Evolutionary conservation across 2,888 invertebrate genomes (phyloP).

Genomic region (Caenorhabditis sinica): DNA sequence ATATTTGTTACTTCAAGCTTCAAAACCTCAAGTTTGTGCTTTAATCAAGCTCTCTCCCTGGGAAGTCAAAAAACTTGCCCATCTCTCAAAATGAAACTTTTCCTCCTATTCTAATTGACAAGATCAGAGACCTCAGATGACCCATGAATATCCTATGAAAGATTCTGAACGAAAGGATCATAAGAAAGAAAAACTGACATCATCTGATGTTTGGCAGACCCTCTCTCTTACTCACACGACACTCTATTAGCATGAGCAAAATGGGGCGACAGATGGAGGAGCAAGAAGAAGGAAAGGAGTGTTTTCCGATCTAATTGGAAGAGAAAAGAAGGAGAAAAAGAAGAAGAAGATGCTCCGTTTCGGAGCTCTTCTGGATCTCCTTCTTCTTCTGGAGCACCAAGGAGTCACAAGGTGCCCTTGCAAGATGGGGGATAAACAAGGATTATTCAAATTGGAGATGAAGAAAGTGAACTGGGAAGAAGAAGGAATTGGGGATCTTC

Average conservation of each 20-base stretch:
- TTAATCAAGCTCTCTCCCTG: background rate
- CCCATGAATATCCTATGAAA: background rate
- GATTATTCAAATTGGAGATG: slow-evolving; percentile 12
- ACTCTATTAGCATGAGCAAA: slow-evolving; percentile 35
- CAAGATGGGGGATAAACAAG: slow-evolving; percentile 35
- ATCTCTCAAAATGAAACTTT: slow-evolving; percentile 3
- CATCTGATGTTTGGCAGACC: slow-evolving; percentile 37
- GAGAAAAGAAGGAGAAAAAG: slow-evolving; percentile 2
- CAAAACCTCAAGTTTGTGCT: background rate
- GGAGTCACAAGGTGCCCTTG: slow-evolving; percentile 43
- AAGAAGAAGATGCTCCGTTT: background rate
- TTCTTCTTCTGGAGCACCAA: background rate
- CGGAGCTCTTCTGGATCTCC: background rate
- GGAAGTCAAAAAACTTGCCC: background rate
- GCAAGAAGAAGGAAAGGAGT: slow-evolving; percentile 11
- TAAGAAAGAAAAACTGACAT: slow-evolving; percentile 26
- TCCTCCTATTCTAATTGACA: slow-evolving; percentile 3
- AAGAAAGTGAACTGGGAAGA: background rate
- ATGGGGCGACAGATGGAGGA: background rate
- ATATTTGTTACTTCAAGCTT: too few species aligned
- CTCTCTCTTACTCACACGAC: slow-evolving; percentile 24
- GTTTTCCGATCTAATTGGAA: slow-evolving; percentile 33
- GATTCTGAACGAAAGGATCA: slow-evolving; percentile 13
- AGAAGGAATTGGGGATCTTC: background rate
- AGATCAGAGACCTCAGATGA: slow-evolving; percentile 17